phyloP scores from a whole-genome alignment of 2,888 invertebrate species.

The Taenaris catops region DNA sequence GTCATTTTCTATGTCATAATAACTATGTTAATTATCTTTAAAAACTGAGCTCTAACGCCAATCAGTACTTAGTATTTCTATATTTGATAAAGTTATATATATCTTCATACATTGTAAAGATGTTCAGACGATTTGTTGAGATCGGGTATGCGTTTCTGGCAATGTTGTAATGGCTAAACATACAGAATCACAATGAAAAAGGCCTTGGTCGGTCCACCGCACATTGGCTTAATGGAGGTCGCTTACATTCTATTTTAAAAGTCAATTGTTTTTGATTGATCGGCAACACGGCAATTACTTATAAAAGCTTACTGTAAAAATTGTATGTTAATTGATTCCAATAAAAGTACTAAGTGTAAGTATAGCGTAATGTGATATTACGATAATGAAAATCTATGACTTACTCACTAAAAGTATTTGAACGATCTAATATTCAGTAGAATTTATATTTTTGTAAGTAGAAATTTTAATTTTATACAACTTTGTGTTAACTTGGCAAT shows the following conservation, averaged over 20 bases:
- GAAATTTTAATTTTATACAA: too few species aligned
- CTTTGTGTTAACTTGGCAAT: too few species aligned
- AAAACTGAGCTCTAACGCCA: too few species aligned
- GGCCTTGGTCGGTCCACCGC: constrained; percentile 41
- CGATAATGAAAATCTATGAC: too few species aligned
- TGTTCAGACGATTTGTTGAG: background rate
- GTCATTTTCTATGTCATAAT: too few species aligned
- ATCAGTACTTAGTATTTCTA: background rate
- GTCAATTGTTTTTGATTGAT: constrained; percentile 43
- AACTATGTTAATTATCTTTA: too few species aligned
- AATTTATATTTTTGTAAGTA: too few species aligned
- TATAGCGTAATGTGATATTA: too few species aligned
- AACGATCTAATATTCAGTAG: too few species aligned
- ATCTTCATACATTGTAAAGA: background rate
- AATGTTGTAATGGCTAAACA: constrained; percentile 25
- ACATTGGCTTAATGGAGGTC: constrained; percentile 37
- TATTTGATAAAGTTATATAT: background rate
- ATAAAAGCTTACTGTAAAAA: constrained; percentile 3
- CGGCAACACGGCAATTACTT: constrained; percentile 22
- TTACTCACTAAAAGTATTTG: too few species aligned
- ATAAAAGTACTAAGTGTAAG: too few species aligned
- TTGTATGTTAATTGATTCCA: background rate
- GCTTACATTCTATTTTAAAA: constrained; percentile 41
- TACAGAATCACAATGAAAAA: constrained; percentile 25
- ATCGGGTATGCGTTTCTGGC: constrained; percentile 13